Evolutionary conservation across 2,797 vertebrate species (phyloP).

Genomic region (Carcharodon carcharias): DNA sequence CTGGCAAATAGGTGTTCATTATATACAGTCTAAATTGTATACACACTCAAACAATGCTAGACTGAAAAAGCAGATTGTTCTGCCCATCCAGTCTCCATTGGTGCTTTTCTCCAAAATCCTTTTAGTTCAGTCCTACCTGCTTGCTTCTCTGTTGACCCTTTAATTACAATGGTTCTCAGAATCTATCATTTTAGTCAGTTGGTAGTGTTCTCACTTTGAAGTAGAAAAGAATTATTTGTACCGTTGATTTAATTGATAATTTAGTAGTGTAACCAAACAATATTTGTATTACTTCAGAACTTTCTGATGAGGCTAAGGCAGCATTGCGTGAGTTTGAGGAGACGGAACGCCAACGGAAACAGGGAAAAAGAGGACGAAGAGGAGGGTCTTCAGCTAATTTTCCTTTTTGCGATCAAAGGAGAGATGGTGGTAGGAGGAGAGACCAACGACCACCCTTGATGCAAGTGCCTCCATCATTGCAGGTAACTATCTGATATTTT

Average conservation of each 20-base stretch:
- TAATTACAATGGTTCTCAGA: background rate
- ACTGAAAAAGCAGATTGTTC: background rate
- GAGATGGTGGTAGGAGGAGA: constrained; percentile 64
- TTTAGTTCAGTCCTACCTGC: background rate
- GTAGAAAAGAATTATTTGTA: background rate
- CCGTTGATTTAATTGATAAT: background rate
- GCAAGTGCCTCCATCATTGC: constrained; percentile 67
- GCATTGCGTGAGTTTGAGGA: constrained; percentile 85
- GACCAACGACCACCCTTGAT: constrained; percentile 76
- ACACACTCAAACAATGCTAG: too few species aligned
- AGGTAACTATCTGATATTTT: constrained; percentile 58
- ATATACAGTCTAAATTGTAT: background rate
- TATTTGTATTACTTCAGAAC: constrained; percentile 60
- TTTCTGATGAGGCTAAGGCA: constrained; percentile 94
- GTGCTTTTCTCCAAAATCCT: background rate
- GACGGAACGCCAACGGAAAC: constrained; percentile 77
- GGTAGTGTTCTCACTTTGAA: background rate
- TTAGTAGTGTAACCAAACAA: background rate
- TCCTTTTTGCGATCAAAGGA: constrained; percentile 68
- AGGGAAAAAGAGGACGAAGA: constrained; percentile 61
- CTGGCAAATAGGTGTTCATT: background rate
- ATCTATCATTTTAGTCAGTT: background rate
- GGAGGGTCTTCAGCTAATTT: constrained; percentile 54
- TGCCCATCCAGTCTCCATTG: background rate
- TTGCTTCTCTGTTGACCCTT: background rate